phyloP scores from a whole-genome alignment of 2,113 vertebrate species.

The Caranx ignobilis region DNA sequence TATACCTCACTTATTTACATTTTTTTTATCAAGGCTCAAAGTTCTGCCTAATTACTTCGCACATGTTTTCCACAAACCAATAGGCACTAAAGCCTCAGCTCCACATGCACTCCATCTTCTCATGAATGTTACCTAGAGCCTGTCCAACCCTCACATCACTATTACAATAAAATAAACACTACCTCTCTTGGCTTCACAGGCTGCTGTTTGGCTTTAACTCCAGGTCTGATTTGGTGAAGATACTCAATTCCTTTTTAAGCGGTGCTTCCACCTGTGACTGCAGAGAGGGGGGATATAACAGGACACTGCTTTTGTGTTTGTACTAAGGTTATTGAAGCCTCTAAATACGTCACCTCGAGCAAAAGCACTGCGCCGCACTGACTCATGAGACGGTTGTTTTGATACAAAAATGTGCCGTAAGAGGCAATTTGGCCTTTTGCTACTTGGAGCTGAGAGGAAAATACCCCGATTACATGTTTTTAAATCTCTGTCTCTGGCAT shows the following conservation, averaged over 20 bases:
- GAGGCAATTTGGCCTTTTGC: constrained; percentile 70
- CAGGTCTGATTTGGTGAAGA: constrained; percentile 47
- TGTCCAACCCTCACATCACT: constrained; percentile 29
- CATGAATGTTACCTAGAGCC: constrained; percentile 3
- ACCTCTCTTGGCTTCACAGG: constrained; percentile 36
- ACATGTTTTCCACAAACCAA: too few species aligned
- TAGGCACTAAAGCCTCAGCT: too few species aligned
- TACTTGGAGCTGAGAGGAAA: constrained; percentile 39
- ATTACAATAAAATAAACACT: background rate
- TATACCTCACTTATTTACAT: too few species aligned
- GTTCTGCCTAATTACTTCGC: too few species aligned
- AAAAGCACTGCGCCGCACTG: constrained; percentile 21
- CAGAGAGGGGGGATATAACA: background rate
- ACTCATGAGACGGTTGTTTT: constrained; percentile 57
- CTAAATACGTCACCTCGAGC: constrained; percentile 32
- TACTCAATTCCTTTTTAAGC: constrained; percentile 35
- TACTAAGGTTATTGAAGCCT: constrained; percentile 35
- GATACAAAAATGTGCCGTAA: constrained; percentile 50
- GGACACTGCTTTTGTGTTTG: constrained; percentile 20
- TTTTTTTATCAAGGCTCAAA: too few species aligned
- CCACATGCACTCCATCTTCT: too few species aligned
- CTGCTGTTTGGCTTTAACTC: constrained; percentile 34
- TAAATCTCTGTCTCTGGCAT: constrained; percentile 39
- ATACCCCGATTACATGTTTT: constrained; percentile 46
- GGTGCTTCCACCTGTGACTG: constrained; percentile 45